Evolutionary conservation across 2,888 invertebrate species (phyloP), one percentile per base, ranked within the genome.

Genomic region (Coenonympha arcania): DNA sequence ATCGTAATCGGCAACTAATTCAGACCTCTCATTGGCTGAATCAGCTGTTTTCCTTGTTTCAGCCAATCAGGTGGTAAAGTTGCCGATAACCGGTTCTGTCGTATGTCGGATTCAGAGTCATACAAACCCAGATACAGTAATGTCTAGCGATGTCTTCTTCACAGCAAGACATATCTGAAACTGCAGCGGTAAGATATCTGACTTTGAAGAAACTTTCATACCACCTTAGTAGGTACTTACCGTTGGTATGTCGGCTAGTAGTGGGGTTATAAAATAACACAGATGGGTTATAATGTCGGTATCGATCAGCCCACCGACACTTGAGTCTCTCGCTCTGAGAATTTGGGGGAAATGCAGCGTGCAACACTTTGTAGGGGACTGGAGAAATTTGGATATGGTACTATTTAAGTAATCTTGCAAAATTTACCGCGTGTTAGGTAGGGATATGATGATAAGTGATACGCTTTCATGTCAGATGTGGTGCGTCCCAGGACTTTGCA

Each of bases 231-330:
- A 26, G 3, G 9, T 26, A 9, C n/a, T n/a, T n/a, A n/a, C 9
- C 9, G 9, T 3, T n/a, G 3, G 24, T 3, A 26, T 8, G 8
- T 8, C 3, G 3, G 8, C 6, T 8, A 8, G 5, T 2, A 30
- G 6, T 6, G 11, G 2, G 2, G 11, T 30, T 6, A 54, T 57
- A 48, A 52, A n/a, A n/a, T n/a, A n/a, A n/a, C n/a, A n/a, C n/a
- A 56, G 56, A 50, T 58, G 50, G 50, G 55, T 58, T 55, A 60
- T 57, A 61, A 62, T 58, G 55, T 59, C 56, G 51, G 56, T 58
- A 63, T 65, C 60, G 62, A 63, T 59, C 58, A 54, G 57, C 57
- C 56, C 64, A 65, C 64, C 58, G 53, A 59, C 55, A 58, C 63
- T 65, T 56, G 56, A 61, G 59, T 54, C 58, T 43, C 57, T 50